Percentiles rank a stretch among this genome's conserved stretches.
Conservation (phyloP, 1,140 invertebrate genomes). For the Vanessa tameamea region DNA sequence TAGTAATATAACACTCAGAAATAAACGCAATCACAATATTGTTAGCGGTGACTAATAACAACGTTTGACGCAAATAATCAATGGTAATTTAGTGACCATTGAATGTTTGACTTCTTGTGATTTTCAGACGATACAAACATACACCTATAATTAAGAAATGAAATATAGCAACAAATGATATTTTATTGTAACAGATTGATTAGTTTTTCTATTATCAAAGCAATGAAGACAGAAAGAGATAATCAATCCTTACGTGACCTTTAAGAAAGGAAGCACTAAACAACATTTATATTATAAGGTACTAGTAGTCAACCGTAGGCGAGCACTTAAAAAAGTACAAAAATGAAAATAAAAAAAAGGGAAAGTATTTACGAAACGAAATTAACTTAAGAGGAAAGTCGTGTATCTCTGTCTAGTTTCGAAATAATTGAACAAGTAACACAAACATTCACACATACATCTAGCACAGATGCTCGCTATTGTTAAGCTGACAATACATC, state of each 20-base stretch:
- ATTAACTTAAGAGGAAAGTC: slow-evolving; percentile 37
- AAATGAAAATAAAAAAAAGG: slow-evolving; percentile 13
- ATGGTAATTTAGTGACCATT: too few species aligned
- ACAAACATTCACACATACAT: slow-evolving; percentile 9
- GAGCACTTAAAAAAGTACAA: not conserved
- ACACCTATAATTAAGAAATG: not conserved
- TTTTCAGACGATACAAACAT: not conserved
- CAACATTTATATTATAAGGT: too few species aligned
- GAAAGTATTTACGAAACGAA: slow-evolving; percentile 37
- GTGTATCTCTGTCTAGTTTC: slow-evolving; percentile 37
- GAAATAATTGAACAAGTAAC: slow-evolving; percentile 23
- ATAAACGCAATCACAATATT: slow-evolving; percentile 15
- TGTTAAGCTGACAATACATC: slow-evolving; percentile 49
- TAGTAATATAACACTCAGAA: slow-evolving; percentile 14
- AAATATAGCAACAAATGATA: too few species aligned
- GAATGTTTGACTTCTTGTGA: not conserved
- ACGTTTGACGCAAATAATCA: not conserved
- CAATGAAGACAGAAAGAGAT: too few species aligned
- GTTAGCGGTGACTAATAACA: slow-evolving; percentile 5
- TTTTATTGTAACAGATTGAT: too few species aligned
- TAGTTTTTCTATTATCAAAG: too few species aligned
- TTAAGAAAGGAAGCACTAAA: too few species aligned
- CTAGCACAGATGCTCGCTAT: slow-evolving; percentile 42
- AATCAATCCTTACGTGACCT: too few species aligned
- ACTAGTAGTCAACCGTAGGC: too few species aligned